Conservation (phyloP, 2,888 invertebrate species). For the Julus scanicus region DNA sequence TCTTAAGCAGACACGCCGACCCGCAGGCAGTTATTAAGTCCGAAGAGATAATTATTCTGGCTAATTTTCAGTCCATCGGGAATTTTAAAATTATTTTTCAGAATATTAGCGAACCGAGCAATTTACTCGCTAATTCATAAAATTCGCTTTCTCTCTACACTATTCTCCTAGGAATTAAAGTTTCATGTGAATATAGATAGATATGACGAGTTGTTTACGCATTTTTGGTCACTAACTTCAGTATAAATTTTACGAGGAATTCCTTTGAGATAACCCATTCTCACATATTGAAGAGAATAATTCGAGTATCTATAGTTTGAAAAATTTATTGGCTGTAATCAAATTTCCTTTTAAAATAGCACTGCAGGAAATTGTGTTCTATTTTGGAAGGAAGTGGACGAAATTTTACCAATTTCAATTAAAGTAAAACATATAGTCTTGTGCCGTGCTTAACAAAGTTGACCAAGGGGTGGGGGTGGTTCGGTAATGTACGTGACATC, state of each 20-base stretch:
- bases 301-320: neutral
- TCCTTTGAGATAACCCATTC: neutral
- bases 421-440: too few relatives aligned
- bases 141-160: neutral
- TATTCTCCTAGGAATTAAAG: neutral
- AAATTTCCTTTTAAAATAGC: too few relatives aligned
- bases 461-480: too few relatives aligned
- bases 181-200: neutral
- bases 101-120: neutral
- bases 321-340: neutral
- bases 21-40: neutral
- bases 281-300: too few relatives aligned
- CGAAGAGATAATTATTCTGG: neutral
- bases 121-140: neutral
- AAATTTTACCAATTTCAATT: too few relatives aligned
- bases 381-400: neutral
- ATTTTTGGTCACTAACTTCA: neutral
- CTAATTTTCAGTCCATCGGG: constrained; percentile 8
- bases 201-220: neutral
- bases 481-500: too few relatives aligned
- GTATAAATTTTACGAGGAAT: neutral
- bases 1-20: constrained; percentile 2
- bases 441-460: too few relatives aligned
- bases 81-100: constrained; percentile 28
- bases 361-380: too few relatives aligned